These are phyloP conservation scores for Poecilia wingei DNA, from an alignment of 2,797 vertebrate genomes.

Conservation along the genomic window DNA sequence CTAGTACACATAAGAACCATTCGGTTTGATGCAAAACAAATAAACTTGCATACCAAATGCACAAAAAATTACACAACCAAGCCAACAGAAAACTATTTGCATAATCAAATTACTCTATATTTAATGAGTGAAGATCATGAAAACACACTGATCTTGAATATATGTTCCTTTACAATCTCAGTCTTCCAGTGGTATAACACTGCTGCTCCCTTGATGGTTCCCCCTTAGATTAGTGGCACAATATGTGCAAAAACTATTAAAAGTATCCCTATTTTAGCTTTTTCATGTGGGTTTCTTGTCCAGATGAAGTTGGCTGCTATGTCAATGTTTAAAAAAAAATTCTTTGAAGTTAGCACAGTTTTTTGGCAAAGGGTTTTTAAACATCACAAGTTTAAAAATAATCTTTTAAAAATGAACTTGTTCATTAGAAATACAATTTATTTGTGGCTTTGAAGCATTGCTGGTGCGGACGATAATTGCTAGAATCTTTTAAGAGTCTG, in stretches of 20 bases:
- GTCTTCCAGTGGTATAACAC: not conserved
- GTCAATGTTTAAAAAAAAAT: not conserved
- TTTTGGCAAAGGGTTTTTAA: not conserved
- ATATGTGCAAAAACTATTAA: not conserved
- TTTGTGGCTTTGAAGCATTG: not conserved
- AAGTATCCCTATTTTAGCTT: not conserved
- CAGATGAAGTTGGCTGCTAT: not conserved
- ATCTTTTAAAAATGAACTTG: not conserved
- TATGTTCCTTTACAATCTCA: not conserved
- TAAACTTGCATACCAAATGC: not conserved
- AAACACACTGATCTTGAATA: no score
- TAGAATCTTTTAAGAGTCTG: not conserved
- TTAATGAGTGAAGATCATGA: not conserved
- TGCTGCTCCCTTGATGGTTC: not conserved
- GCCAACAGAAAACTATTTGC: no score
- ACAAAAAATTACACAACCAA: not conserved
- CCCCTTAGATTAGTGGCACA: not conserved
- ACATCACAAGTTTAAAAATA: not conserved
- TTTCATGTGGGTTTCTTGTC: not conserved
- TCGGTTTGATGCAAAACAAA: not conserved
- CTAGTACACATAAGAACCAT: not conserved
- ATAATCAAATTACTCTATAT: not conserved
- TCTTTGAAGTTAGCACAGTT: not conserved
- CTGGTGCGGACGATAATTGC: not conserved
- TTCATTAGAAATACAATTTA: not conserved